Conservation (phyloP, 2,888 invertebrate genomes). For the Subacronicta megacephala region DNA sequence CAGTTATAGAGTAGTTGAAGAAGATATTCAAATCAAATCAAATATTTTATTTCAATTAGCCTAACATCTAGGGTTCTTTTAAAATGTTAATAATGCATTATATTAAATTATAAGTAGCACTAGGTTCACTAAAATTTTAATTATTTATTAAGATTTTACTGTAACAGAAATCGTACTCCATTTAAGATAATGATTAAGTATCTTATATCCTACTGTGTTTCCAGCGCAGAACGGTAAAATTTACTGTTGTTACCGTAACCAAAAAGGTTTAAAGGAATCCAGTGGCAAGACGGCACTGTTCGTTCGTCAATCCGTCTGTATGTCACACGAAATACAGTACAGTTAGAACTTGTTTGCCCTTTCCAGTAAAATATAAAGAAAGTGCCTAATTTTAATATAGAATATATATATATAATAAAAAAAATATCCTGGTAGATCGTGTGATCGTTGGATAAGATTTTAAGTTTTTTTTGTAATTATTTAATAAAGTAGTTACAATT, state of each 20-base stretch:
- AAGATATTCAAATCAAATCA: no score
- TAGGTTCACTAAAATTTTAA: not conserved
- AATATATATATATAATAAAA: no score
- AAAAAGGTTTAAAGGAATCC: conserved; percentile 49
- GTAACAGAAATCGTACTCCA: conserved; percentile 39
- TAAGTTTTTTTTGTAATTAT: no score
- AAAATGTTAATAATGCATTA: no score
- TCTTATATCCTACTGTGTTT: conserved; percentile 45
- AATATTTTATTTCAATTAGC: no score
- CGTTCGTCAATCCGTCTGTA: conserved; percentile 10
- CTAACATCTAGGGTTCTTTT: no score
- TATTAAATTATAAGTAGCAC: not conserved
- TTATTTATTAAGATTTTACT: conserved; percentile 1
- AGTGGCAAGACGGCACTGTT: conserved; percentile 23
- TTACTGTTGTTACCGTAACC: conserved; percentile 52
- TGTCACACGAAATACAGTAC: conserved; percentile 4
- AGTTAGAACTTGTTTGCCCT: conserved; percentile 3
- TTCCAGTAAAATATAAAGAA: no score
- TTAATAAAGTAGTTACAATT: no score
- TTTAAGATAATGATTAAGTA: conserved; percentile 40
- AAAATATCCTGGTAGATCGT: no score
- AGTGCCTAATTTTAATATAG: no score
- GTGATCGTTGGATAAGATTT: no score
- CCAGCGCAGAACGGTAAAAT: conserved; percentile 51
- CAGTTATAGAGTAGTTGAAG: no score